These are phyloP conservation scores for Scomber japonicus DNA, from an alignment of 2,113 vertebrate genomes.

Conservation along the genomic window DNA sequence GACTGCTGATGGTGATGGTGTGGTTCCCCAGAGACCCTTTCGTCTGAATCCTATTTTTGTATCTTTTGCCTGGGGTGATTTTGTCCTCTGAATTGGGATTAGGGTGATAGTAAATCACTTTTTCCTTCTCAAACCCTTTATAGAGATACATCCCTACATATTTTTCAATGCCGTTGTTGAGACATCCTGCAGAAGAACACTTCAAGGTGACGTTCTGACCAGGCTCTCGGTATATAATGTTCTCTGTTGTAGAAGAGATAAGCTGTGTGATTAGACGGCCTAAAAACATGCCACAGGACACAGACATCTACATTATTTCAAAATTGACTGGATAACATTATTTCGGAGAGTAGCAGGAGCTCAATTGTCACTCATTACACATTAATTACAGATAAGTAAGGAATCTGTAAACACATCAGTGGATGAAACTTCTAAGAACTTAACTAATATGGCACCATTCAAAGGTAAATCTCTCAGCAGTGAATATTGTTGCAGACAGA, in stretches of 20 bases:
- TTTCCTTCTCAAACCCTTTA: fast-evolving
- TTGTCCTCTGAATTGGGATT: fast-evolving
- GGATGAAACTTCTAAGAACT: too few species aligned
- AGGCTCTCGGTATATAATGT: fast-evolving
- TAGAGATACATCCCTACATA: conserved; percentile 45
- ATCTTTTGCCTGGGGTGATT: fast-evolving
- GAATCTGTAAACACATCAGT: too few species aligned
- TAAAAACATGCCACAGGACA: background rate
- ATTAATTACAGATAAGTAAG: too few species aligned
- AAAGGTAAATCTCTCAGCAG: too few species aligned
- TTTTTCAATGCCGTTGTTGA: fast-evolving
- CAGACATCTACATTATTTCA: background rate
- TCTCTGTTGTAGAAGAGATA: conserved; percentile 16
- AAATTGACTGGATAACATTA: background rate
- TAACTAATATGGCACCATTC: too few species aligned
- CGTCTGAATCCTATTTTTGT: background rate
- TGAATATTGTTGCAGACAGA: background rate
- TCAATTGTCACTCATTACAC: too few species aligned
- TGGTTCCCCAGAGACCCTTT: fast-evolving
- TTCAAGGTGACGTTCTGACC: conserved; percentile 33
- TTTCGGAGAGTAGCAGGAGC: background rate
- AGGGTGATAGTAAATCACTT: conserved; percentile 27
- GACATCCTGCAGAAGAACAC: conserved; percentile 26
- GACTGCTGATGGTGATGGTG: conserved; percentile 38
- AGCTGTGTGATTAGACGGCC: background rate